Evolutionary conservation across 2,113 vertebrate species (phyloP).

Genomic region (Nyctereutes procyonoides): DNA sequence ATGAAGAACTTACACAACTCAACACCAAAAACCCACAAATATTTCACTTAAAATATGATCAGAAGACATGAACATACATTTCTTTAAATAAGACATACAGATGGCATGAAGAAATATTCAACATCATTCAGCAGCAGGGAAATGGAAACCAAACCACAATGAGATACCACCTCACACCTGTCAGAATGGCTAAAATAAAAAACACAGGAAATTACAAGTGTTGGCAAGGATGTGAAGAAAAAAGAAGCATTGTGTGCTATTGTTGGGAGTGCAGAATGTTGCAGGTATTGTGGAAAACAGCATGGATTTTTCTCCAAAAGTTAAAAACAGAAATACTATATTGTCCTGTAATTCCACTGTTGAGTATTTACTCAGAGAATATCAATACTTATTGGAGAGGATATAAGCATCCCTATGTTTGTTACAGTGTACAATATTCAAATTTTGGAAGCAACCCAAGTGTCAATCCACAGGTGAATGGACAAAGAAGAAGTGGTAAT

Average conservation of each 20-base stretch:
- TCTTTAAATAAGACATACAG: background rate
- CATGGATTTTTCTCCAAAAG: background rate
- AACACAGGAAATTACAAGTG: background rate
- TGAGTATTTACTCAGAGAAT: background rate
- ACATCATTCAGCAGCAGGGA: background rate
- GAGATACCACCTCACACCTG: background rate
- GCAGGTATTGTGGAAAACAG: background rate
- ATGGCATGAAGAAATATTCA: background rate
- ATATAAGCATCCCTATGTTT: background rate
- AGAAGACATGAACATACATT: background rate
- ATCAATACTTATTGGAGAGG: background rate
- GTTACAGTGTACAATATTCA: background rate
- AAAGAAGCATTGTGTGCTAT: background rate
- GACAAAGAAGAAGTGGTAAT: background rate
- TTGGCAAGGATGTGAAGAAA: background rate
- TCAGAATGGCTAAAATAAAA: background rate
- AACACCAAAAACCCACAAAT: background rate
- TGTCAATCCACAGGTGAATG: background rate
- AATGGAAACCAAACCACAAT: background rate
- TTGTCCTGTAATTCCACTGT: background rate
- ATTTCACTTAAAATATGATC: background rate
- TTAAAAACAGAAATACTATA: background rate
- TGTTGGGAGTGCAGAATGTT: background rate
- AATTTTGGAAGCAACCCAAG: background rate
- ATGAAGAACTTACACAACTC: background rate